Conservation (phyloP, 1,140 invertebrate genomes). For the Hormaphis cornu region DNA sequence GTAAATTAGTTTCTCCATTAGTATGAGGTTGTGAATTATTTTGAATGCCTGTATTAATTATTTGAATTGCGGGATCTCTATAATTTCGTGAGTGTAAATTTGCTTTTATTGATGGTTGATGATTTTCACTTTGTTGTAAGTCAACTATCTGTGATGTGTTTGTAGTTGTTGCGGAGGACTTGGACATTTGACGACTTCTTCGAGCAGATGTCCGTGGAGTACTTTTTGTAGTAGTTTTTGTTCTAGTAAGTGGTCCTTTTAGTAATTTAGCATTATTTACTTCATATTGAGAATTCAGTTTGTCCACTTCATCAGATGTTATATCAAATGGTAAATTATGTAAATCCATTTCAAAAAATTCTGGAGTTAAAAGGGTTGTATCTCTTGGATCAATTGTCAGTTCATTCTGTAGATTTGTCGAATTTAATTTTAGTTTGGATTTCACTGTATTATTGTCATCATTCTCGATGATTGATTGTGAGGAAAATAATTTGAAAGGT, state of each 20-base stretch:
- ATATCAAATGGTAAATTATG: not conserved
- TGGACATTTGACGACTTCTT: not conserved
- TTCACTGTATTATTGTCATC: no score
- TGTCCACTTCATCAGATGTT: not conserved
- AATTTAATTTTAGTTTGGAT: not conserved
- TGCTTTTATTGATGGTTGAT: no score
- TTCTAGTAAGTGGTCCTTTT: not conserved
- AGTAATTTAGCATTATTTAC: not conserved
- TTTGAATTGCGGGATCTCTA: no score
- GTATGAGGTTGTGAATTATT: no score
- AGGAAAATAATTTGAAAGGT: not conserved
- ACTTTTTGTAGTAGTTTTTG: not conserved
- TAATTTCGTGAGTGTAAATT: no score
- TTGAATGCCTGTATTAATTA: no score
- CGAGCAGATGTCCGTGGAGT: not conserved
- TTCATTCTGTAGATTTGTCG: not conserved
- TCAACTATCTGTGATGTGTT: not conserved
- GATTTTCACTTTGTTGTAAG: no score
- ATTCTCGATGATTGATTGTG: not conserved
- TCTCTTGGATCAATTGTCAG: not conserved
- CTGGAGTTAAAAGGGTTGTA: not conserved
- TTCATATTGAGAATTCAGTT: not conserved
- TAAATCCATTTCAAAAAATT: not conserved
- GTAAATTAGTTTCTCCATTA: no score
- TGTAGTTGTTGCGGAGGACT: not conserved